Percentiles rank a stretch among this genome's conserved stretches.
phyloP scores from a whole-genome alignment of 2,888 invertebrate genomes.

The Drosophila seclusa region DNA sequence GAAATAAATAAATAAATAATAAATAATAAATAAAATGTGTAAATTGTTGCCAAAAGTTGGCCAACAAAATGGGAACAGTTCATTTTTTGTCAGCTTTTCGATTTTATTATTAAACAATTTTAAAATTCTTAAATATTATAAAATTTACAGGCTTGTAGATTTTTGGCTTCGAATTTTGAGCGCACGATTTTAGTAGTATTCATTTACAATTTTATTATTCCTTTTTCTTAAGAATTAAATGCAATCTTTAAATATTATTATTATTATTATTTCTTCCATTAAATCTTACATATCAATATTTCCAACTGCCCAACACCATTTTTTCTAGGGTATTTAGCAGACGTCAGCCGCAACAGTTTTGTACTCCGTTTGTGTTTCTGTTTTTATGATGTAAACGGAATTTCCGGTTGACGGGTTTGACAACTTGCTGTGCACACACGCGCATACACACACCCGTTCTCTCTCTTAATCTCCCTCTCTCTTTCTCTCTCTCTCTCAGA shows the following conservation, averaged over 20 bases:
- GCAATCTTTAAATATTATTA: neutral
- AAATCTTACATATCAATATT: neutral
- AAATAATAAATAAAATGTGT: neutral
- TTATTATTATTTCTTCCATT: neutral
- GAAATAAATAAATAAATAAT: neutral
- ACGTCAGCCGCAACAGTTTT: neutral
- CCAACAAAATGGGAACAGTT: too few species aligned
- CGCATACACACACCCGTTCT: slow-evolving; percentile 3
- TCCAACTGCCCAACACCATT: neutral
- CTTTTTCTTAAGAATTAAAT: neutral
- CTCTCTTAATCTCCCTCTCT: neutral
- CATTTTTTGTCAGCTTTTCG: too few species aligned
- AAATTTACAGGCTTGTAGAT: neutral
- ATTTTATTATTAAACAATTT: neutral
- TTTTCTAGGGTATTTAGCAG: slow-evolving; percentile 23
- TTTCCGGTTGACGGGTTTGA: slow-evolving; percentile 79
- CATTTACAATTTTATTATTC: neutral
- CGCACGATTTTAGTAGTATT: neutral
- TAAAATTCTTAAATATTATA: too few species aligned
- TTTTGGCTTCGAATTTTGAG: neutral
- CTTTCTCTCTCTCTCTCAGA: neutral
- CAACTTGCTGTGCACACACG: slow-evolving; percentile 61
- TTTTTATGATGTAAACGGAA: slow-evolving; percentile 71
- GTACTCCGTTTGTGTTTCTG: slow-evolving; percentile 32
- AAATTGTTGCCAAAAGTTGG: neutral